Evolutionary conservation across 1,140 invertebrate species (phyloP).

Genomic region (Philotrypesis tridentata): DNA sequence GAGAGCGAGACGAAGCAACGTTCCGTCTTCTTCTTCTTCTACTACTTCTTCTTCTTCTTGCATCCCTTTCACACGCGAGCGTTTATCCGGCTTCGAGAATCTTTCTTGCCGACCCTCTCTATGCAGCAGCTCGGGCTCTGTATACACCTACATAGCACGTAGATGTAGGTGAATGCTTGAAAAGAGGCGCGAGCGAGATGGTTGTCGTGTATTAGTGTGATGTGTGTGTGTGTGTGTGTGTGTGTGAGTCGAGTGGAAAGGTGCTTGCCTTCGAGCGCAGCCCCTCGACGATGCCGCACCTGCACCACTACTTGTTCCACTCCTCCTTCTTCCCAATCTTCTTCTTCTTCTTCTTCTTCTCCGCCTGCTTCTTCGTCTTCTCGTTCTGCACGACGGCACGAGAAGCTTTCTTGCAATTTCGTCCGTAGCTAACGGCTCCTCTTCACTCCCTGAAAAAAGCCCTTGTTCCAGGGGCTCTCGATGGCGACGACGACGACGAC

Average conservation of each 20-base stretch:
- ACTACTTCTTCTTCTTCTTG: constrained; percentile 26
- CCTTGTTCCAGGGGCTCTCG: constrained; percentile 10
- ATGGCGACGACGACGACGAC: constrained; percentile 33
- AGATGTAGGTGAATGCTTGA: constrained; percentile 8
- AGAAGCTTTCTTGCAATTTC: constrained; percentile 43
- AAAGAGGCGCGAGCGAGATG: neutral
- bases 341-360: neutral
- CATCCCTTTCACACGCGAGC: constrained; percentile 51
- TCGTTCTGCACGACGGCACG: neutral
- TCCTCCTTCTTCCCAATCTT: neutral
- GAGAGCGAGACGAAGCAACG: neutral
- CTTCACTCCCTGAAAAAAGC: constrained; percentile 11
- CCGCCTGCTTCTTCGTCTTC: neutral
- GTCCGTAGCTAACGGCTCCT: neutral
- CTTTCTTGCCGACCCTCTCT: constrained; percentile 14
- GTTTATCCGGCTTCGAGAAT: constrained; percentile 42
- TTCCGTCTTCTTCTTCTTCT: neutral
- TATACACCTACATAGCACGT: neutral
- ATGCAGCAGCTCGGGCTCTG: neutral
- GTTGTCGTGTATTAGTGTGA: neutral
- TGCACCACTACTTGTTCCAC: neutral
- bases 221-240: neutral
- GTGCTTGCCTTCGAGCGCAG: constrained; percentile 9
- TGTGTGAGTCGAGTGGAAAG: constrained; percentile 19
- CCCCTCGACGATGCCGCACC: neutral